Evolutionary conservation across 2,888 invertebrate species (phyloP).

Genomic region (Hypselothyrea guttata): DNA sequence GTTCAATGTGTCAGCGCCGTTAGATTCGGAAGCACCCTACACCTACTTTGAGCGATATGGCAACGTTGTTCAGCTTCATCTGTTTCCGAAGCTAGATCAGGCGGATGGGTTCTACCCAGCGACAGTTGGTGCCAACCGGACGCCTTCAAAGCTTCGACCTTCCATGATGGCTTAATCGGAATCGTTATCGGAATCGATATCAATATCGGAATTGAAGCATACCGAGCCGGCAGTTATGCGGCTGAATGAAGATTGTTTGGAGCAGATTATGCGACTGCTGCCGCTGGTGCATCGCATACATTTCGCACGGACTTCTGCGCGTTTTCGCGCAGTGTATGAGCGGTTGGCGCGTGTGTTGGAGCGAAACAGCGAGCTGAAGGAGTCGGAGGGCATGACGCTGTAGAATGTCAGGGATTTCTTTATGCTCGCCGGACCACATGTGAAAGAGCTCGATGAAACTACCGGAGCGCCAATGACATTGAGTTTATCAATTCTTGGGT

Average conservation of each 20-base stretch:
- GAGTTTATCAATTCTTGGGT: slow-evolving; percentile 27
- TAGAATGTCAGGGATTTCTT: slow-evolving; percentile 67
- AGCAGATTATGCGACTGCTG: slow-evolving; percentile 38
- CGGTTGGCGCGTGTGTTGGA: slow-evolving; percentile 32
- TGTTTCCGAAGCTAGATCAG: no score
- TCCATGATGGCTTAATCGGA: no score
- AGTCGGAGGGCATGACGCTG: slow-evolving; percentile 39
- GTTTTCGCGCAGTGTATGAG: slow-evolving; percentile 48
- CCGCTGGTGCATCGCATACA: slow-evolving; percentile 49
- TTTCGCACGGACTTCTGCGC: slow-evolving; percentile 58
- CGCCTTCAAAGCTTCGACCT: slow-evolving; percentile 15
- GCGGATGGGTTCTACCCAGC: slow-evolving; percentile 46
- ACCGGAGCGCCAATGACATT: slow-evolving; percentile 16
- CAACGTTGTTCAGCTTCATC: no score
- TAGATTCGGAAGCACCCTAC: no score
- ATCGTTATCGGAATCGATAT: no score
- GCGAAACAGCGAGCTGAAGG: slow-evolving; percentile 11
- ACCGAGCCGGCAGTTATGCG: slow-evolving; percentile 26
- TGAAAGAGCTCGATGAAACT: slow-evolving; percentile 28
- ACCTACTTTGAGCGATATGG: no score
- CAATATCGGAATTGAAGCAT: background rate
- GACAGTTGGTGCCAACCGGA: slow-evolving; percentile 64
- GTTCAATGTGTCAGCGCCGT: no score
- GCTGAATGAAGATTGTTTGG: slow-evolving; percentile 63
- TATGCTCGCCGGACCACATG: slow-evolving; percentile 29